phyloP scores from a whole-genome alignment of 2,888 invertebrate genomes.

The Folsomia candida region DNA sequence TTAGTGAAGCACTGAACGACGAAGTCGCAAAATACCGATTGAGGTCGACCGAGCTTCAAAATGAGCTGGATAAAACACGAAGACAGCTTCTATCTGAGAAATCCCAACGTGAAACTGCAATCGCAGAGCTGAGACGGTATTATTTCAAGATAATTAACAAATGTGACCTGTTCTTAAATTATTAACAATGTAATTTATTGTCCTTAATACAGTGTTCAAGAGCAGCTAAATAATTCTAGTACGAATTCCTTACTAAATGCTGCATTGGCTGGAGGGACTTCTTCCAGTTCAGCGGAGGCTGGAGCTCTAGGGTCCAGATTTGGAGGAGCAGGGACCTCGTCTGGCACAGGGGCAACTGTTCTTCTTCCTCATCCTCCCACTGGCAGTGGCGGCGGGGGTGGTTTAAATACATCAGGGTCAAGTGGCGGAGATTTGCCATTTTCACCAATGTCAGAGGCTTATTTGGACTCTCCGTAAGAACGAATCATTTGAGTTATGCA shows the following conservation, averaged over 20 bases:
- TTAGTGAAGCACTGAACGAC: constrained; percentile 40
- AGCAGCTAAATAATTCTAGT: constrained; percentile 45
- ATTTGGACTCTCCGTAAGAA: constrained; percentile 2
- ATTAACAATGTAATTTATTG: background rate
- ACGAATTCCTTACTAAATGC: constrained; percentile 39
- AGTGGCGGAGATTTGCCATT: background rate
- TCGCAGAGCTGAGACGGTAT: constrained; percentile 42
- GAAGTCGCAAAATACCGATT: constrained; percentile 43
- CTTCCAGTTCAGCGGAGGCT: background rate
- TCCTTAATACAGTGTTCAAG: constrained; percentile 35
- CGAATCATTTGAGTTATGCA: no score
- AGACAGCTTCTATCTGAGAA: constrained; percentile 45
- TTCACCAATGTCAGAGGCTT: constrained; percentile 3
- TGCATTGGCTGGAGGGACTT: constrained; percentile 29
- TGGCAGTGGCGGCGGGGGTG: background rate
- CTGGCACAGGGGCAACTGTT: background rate
- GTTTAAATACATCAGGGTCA: background rate
- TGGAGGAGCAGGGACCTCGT: background rate
- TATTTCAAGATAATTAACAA: background rate
- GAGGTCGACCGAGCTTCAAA: constrained; percentile 42
- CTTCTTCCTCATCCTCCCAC: no score
- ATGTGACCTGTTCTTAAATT: background rate
- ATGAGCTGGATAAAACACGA: constrained; percentile 41
- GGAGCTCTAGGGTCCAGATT: background rate
- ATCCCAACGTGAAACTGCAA: constrained; percentile 38